These are phyloP conservation scores for Bucorvus abyssinicus DNA, from an alignment of 2,797 vertebrate genomes.

Conservation along the genomic window DNA sequence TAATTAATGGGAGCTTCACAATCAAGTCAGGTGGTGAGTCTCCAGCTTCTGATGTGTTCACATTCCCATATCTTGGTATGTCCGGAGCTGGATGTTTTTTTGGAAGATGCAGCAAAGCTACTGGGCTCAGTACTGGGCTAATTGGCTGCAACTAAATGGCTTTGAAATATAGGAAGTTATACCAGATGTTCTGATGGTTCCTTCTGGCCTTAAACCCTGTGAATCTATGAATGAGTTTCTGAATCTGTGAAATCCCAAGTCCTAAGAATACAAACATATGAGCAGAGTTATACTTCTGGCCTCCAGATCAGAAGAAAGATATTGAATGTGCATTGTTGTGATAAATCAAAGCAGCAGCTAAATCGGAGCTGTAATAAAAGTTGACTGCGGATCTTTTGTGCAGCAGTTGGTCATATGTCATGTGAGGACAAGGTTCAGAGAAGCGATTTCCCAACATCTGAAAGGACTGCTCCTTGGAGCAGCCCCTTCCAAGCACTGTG, in stretches of 20 bases:
- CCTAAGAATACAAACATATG: constrained; percentile 64
- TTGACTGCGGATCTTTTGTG: constrained; percentile 54
- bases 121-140: background rate
- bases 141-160: constrained; percentile 41
- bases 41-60: background rate
- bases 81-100: constrained; percentile 6
- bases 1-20: background rate
- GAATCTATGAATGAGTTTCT: constrained; percentile 63
- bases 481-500: constrained; percentile 21
- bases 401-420: constrained; percentile 52
- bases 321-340: constrained; percentile 58
- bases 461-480: constrained; percentile 35
- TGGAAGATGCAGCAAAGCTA: constrained; percentile 27
- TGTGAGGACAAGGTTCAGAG: constrained; percentile 52
- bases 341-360: constrained; percentile 63
- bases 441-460: constrained; percentile 52
- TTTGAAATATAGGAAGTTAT: constrained; percentile 58
- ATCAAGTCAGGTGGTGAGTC: background rate
- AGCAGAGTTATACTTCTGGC: constrained; percentile 63
- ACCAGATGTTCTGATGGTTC: constrained; percentile 54
- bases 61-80: background rate
- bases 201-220: constrained; percentile 47
- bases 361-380: constrained; percentile 57
- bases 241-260: constrained; percentile 47
- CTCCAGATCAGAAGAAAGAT: constrained; percentile 54